phyloP scores from a whole-genome alignment of 1,140 invertebrate genomes.

The Lordiphosa mommai region DNA sequence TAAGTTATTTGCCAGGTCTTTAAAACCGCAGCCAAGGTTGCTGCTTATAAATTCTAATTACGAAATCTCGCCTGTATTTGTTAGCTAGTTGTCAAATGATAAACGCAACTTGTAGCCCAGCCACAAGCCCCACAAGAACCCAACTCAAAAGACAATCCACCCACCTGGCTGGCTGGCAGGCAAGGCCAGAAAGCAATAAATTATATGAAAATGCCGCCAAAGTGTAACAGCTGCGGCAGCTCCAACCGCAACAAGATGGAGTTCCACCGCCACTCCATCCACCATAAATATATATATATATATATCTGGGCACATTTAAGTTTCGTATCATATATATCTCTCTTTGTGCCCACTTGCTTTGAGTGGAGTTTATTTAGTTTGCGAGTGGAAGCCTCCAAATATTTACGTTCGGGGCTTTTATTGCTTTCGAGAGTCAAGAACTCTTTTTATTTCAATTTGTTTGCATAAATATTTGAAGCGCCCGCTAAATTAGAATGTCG shows the following conservation, averaged over 20 bases:
- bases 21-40: constrained; percentile 19
- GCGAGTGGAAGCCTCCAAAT: constrained; percentile 44
- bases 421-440: constrained; percentile 59
- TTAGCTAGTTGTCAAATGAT: constrained; percentile 65
- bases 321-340: neutral
- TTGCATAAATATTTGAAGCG: constrained; percentile 75
- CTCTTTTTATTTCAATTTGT: constrained; percentile 76
- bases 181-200: constrained; percentile 69
- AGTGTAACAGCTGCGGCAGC: constrained; percentile 69
- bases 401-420: constrained; percentile 67
- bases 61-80: constrained; percentile 34
- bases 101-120: constrained; percentile 72
- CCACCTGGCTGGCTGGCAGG: constrained; percentile 32
- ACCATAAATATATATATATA: no score
- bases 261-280: neutral
- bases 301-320: neutral
- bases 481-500: constrained; percentile 69
- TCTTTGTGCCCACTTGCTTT: no score
- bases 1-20: constrained; percentile 19
- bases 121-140: constrained; percentile 31
- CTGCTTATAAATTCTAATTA: constrained; percentile 69
- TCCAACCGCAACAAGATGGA: constrained; percentile 16
- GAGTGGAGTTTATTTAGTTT: constrained; percentile 21
- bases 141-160: constrained; percentile 19
- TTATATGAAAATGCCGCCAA: constrained; percentile 75